Evolutionary conservation across 2,888 invertebrate species (phyloP), one percentile per base, ranked within the genome.

Genomic region (Leptopterna dolabrata): DNA sequence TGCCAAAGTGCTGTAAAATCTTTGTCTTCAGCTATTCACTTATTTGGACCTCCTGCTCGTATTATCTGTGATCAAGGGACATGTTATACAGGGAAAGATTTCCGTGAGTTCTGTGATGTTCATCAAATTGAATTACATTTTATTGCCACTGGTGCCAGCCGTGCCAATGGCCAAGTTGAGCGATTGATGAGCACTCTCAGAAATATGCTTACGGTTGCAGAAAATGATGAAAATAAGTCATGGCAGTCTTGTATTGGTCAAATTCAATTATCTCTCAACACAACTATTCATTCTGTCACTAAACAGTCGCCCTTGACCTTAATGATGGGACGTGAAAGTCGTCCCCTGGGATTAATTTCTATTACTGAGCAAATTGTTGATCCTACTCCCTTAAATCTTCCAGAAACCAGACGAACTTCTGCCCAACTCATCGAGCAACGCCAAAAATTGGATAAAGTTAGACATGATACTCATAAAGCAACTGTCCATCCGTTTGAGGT

Each of bases 21-120:
- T 2, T 41, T 87, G 16, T 29, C 71, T n/a, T 19, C 13, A 24
- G n/a, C 82, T 27, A 81, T n/a, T 13, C 76, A 88, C 19, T 83
- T 86, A 71, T 43, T 87, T 82, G 55, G 55, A 3, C 76, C 36
- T 0, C 88, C 88, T 7, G 30, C 1, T 7, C 14, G 71, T 1
- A 16, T 87, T 11, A 78, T 87, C 6, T 83, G 83, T 1, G 84
- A 88, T 36, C 76, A 80, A 29, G 84, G 87, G 43, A 87, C 83
- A 13, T 87, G 87, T 11, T 88, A 76, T 45, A 88, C 88, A 0
- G 41, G 76, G 1, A 45, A 24, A 2, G 36, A 73, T 0, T 88
- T 88, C 43, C 55, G 80, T 29, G 30, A 70, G 0, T 86, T 88
- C 30, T 88, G 88, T 86, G 51, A 2, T 11, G 13, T 51, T 14